Evolutionary conservation across 2,797 vertebrate genomes (phyloP), one percentile per base, ranked within the genome.

Genomic region (Danionella dracula): DNA sequence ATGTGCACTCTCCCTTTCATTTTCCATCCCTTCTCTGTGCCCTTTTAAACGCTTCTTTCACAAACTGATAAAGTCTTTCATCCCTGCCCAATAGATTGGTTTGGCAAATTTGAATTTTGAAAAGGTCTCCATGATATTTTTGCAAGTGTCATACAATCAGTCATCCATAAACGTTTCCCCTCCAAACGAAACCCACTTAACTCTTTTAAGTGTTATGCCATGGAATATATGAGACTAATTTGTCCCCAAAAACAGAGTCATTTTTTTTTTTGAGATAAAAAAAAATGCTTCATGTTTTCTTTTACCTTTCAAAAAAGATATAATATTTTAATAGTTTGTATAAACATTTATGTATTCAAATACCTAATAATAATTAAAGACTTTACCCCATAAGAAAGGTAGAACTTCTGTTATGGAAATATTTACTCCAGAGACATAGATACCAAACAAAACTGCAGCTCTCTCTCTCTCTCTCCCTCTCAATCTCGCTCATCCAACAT

Each of bases 11-110:
- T 71, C 63, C 16, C 54, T n/a, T 34, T 45, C 31, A 11, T 67
- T 70, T 72, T 16, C 63, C 58, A 59, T 80, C 74, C 81, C 81
- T 51, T 15, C 60, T 63, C n/a, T 50, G 35, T 85, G 83, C 83
- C 82, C 82, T 88, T 88, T 88, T 66, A 63, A 58, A 72, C 44
- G 67, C 75, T 85, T 80, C 80, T 81, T 63, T 81, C 82, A 82
- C 76, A 76, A 74, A 1, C 55, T 57, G 65, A 69, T 74, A 71
- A 74, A 81, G 79, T 75, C 81, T 59, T 70, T 62, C 71, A 74
- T 72, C 78, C 69, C 70, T 66, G 42, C 75, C 76, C 69, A 23
- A 2, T 15, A 80, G 80, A 85, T 80, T 83, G 78, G 75, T 74
- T 70, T 46, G 59, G 82, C 55, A 81, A 83, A 85, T 72, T 42